A percentile compares a stretch with the other conserved stretches of the same genome.
phyloP scores from a whole-genome alignment of 2,888 invertebrate genomes.

The Plagiodera versicolora region DNA sequence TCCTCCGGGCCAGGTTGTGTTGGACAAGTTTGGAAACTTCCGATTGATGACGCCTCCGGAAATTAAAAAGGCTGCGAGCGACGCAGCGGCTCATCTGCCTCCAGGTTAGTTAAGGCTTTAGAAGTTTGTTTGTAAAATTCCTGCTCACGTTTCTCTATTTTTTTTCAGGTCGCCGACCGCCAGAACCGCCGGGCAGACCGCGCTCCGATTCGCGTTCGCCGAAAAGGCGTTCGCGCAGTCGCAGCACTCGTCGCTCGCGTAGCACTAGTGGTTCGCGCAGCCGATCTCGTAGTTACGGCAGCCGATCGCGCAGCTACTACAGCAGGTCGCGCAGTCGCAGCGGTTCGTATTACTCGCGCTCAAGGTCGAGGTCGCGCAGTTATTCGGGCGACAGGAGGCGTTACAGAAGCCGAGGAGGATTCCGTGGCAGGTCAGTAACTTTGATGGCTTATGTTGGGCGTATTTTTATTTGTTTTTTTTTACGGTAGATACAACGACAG shows the following conservation, averaged over 20 bases:
- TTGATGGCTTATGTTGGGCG: too few relatives aligned
- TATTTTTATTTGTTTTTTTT: neutral
- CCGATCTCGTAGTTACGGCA: conserved; percentile 53
- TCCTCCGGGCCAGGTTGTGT: conserved; percentile 62
- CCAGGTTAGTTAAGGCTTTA: conserved; percentile 52
- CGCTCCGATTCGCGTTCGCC: conserved; percentile 62
- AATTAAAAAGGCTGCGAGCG: conserved; percentile 46
- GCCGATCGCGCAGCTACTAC: conserved; percentile 65
- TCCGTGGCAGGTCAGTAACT: conserved; percentile 48
- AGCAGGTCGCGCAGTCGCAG: conserved; percentile 54
- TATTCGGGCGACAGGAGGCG: conserved; percentile 57
- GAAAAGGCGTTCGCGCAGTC: conserved; percentile 67
- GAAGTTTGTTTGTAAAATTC: neutral
- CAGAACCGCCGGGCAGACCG: conserved; percentile 55
- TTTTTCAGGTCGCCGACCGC: conserved; percentile 48
- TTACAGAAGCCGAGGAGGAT: conserved; percentile 52
- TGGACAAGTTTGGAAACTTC: conserved; percentile 75
- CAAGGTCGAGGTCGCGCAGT: conserved; percentile 61
- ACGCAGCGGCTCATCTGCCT: conserved; percentile 52
- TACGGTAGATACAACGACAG: conserved; percentile 62
- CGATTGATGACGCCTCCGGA: conserved; percentile 60
- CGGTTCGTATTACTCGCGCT: conserved; percentile 25
- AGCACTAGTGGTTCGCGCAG: conserved; percentile 57
- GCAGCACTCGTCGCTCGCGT: conserved; percentile 48
- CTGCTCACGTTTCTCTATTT: neutral